phyloP scores from a whole-genome alignment of 2,888 invertebrate species.

The Lasioglossum morio region DNA sequence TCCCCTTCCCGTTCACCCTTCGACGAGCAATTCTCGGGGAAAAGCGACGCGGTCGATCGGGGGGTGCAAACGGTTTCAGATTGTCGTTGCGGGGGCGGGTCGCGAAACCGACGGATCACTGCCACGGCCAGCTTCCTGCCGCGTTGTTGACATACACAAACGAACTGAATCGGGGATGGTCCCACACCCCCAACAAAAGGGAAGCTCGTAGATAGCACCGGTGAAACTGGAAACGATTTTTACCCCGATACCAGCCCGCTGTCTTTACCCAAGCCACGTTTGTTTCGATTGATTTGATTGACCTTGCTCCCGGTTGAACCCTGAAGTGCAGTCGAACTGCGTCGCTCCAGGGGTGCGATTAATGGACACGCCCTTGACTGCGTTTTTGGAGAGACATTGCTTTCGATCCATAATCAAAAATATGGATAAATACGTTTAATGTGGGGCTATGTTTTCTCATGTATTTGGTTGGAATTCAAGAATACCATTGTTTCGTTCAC shows the following conservation, averaged over 20 bases:
- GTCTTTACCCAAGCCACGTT: background rate
- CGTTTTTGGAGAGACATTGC: background rate
- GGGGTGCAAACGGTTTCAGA: background rate
- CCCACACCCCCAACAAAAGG: background rate
- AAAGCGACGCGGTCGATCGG: conserved; percentile 4
- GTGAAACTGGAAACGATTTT: background rate
- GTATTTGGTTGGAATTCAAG: no score
- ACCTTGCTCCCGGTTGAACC: background rate
- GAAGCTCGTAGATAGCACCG: background rate
- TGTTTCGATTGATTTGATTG: background rate
- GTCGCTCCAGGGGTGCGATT: background rate
- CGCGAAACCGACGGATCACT: conserved; percentile 19
- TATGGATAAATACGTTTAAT: no score
- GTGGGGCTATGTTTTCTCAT: no score
- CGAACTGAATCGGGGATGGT: background rate
- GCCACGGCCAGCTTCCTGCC: conserved; percentile 28
- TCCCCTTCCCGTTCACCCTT: background rate
- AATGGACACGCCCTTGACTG: background rate
- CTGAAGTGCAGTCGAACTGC: background rate
- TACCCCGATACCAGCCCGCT: background rate
- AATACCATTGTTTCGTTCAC: no score
- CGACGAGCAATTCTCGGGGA: background rate
- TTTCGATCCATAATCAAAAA: no score
- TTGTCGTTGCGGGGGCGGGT: conserved; percentile 12
- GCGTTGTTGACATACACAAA: conserved; percentile 6